These are phyloP conservation scores for Lindbergichthys nudifrons DNA, from an alignment of 2,797 vertebrate genomes.

Conservation along the genomic window DNA sequence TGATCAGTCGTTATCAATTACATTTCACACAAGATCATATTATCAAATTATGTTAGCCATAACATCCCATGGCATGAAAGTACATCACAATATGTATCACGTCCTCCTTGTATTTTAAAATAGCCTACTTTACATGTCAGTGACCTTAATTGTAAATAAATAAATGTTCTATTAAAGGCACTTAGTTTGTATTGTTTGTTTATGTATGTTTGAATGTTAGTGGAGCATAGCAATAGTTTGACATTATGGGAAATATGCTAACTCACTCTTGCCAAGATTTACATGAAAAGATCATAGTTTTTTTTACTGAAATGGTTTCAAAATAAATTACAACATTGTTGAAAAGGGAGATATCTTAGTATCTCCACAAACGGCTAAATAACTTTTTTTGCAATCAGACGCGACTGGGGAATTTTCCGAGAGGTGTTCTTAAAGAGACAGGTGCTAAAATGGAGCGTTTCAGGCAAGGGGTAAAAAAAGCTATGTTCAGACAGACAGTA, in stretches of 20 bases:
- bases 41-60: background rate
- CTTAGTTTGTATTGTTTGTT: background rate
- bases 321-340: background rate
- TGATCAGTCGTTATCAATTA: background rate
- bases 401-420: no score
- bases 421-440: no score
- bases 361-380: no score
- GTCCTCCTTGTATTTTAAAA: background rate
- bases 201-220: background rate
- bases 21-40: background rate
- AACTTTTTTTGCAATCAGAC: no score
- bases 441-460: no score
- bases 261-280: background rate
- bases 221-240: background rate
- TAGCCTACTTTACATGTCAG: background rate
- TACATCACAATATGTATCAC: background rate
- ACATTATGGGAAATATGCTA: background rate
- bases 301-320: background rate
- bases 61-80: accelerated
- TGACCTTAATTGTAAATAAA: background rate
- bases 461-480: no score
- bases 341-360: background rate
- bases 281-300: background rate
- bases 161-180: conserved; percentile 13
- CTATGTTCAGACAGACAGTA: no score